Evolutionary conservation across 2,113 vertebrate species (phyloP).

Genomic region (Neoarius graeffei): DNA sequence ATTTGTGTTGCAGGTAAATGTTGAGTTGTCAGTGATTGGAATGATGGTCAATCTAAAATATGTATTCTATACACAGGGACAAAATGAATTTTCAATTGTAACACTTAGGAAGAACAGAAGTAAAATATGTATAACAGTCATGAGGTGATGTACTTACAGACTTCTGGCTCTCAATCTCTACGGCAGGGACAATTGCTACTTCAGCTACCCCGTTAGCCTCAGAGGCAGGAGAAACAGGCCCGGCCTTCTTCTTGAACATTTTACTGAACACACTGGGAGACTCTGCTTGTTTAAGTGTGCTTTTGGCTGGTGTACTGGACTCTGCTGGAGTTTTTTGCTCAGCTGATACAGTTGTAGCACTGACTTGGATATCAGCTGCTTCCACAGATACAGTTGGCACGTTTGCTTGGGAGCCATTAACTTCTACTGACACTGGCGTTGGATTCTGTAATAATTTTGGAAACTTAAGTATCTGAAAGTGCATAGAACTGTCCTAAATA

Average conservation of each 20-base stretch:
- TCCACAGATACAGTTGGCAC: neutral
- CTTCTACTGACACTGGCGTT: slow-evolving; percentile 51
- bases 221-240: neutral
- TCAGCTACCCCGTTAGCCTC: neutral
- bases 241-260: slow-evolving; percentile 76
- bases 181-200: neutral
- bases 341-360: neutral
- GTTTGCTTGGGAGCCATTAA: slow-evolving; percentile 64
- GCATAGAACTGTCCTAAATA: neutral
- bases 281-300: slow-evolving; percentile 23
- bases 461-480: neutral
- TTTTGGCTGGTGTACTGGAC: slow-evolving; percentile 30
- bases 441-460: neutral
- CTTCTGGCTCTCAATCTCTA: slow-evolving; percentile 8
- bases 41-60: neutral
- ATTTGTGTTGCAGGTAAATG: neutral
- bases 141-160: slow-evolving; percentile 56
- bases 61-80: neutral
- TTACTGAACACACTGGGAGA: slow-evolving; percentile 72
- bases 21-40: neutral
- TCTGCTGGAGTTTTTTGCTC: slow-evolving; percentile 53
- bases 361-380: neutral
- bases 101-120: neutral
- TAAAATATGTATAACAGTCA: neutral
- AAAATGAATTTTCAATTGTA: neutral